Evolutionary conservation across 2,113 vertebrate species (phyloP), one percentile per base, ranked within the genome.

Genomic region (Scatophagus argus): DNA sequence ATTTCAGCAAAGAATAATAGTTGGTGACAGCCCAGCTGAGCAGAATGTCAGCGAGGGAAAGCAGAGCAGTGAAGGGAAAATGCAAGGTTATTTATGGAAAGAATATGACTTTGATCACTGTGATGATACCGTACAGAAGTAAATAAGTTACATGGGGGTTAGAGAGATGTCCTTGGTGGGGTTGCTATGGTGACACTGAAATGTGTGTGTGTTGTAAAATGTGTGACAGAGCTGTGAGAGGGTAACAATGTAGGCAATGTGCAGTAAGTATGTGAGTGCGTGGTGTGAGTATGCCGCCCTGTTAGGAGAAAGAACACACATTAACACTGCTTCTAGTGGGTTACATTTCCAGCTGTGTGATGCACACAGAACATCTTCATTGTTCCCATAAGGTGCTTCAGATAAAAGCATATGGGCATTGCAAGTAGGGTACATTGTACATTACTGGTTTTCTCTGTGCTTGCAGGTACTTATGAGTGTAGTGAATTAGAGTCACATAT

Each of bases 101-200:
- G 54, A 87, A 68, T 82, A 75, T 74, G 68, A 76, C 72, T 92
- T 89, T 88, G 85, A 91, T 89, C 74, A 71, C 8, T 44, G 77
- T 19, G 74, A 83, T 76, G 86, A 89, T 89, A 87, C 0, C 46
- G 27, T 64, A 63, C 70, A 59, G 29, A 80, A 88, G 77, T 85
- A 88, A 89, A 91, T 88, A 88, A 86, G 77, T 86, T 84, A 68
- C 59, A 83, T 34, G 21, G 32, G 49, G 82, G 81, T 80, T 74
- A 75, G 31, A 67, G 66, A 75, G 74, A 87, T 88, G 88, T 86
- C 88, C 87, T 91, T 87, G 86, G 49, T 61, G 1, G 2, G 43
- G 88, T 86, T 90, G 82, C 89, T 34, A 90, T 87, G 86, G 88
- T 67, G 85, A 91, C 74, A 63, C 10, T 55, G 67, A 74, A 74